Percentiles rank a stretch among this genome's conserved stretches.
These are phyloP conservation scores for Drosophila insularis DNA, from an alignment of 1,140 invertebrate genomes.

Conservation along the genomic window DNA sequence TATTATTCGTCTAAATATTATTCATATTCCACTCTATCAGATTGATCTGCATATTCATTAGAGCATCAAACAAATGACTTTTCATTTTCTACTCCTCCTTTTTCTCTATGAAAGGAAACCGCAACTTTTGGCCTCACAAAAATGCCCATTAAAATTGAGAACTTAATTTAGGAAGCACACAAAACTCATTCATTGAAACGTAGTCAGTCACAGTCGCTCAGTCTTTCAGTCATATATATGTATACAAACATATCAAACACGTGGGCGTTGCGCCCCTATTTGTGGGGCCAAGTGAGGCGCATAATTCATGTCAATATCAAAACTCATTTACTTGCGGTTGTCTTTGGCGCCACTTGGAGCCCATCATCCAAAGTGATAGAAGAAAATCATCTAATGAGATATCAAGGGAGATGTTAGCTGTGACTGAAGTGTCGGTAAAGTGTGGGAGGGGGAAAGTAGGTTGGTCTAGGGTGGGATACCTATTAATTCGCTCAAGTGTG, in stretches of 20 bases:
- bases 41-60: constrained; percentile 31
- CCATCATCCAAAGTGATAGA: constrained; percentile 39
- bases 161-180: constrained; percentile 39
- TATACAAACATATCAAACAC: constrained; percentile 40
- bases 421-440: not conserved
- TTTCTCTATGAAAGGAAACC: not conserved
- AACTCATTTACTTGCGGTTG: constrained; percentile 76
- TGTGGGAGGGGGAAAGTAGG: not conserved
- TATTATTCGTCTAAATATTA: no score
- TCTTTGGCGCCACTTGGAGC: constrained; percentile 34
- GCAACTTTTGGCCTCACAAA: constrained; percentile 14
- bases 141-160: constrained; percentile 48
- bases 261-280: constrained; percentile 46
- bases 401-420: constrained; percentile 41
- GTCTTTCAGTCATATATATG: not conserved
- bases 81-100: not conserved
- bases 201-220: not conserved
- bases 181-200: not conserved
- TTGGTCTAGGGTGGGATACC: no score
- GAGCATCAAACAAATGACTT: constrained; percentile 27
- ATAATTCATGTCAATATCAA: constrained; percentile 77
- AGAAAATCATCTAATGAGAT: constrained; percentile 54
- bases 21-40: not conserved
- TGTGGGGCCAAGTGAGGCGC: constrained; percentile 59
- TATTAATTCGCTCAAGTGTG: constrained; percentile 53